Percentiles rank a stretch among this genome's conserved stretches.
These are phyloP conservation scores for Zoanthus solanderi DNA, from an alignment of 92 coral and sea anemone species.

Conservation along the genomic window DNA sequence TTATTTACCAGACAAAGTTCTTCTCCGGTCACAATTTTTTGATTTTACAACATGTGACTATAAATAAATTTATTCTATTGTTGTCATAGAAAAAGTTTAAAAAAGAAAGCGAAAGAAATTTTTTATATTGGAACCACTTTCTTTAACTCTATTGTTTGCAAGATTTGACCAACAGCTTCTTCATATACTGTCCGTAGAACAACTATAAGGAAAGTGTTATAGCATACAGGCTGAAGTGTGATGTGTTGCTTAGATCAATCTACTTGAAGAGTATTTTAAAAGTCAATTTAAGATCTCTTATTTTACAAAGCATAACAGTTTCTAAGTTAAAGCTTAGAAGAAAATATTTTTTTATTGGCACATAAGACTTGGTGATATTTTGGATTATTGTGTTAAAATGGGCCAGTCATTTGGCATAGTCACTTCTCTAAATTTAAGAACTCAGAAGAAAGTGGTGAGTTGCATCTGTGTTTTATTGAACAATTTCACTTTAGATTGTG, in stretches of 20 bases:
- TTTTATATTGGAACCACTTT: neutral
- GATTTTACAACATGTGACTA: no score
- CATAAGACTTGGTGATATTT: neutral
- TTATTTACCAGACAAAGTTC: no score
- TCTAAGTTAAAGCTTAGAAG: neutral
- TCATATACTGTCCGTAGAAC: neutral
- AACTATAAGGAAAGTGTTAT: neutral
- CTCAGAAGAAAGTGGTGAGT: neutral
- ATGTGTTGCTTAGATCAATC: neutral
- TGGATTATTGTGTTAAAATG: neutral
- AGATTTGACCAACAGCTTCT: neutral
- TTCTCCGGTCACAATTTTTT: no score
- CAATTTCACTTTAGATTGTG: neutral
- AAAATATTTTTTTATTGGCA: neutral
- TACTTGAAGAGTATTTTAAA: neutral
- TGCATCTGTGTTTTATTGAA: neutral
- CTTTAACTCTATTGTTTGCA: neutral
- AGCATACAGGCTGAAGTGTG: neutral
- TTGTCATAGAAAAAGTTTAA: no score
- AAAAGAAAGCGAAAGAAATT: no score
- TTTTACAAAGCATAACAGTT: neutral
- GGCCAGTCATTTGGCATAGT: neutral
- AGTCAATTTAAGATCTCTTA: neutral
- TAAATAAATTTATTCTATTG: no score
- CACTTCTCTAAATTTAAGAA: neutral